Conservation (phyloP, 2,113 vertebrate species). For the Phrynosoma platyrhinos region DNA sequence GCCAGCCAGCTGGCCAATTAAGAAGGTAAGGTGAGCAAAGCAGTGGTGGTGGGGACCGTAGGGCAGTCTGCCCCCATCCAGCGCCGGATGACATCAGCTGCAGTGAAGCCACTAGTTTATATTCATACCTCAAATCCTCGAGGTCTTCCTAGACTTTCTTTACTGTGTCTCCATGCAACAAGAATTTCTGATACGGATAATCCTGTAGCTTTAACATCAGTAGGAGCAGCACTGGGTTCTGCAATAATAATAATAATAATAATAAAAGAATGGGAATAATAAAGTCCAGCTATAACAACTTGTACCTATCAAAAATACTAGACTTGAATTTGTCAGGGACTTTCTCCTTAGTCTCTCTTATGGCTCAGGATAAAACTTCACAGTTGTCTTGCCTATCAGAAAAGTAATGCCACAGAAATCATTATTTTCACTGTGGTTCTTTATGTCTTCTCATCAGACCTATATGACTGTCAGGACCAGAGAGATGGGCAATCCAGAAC, state of each 20-base stretch:
- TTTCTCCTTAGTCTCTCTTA: constrained; percentile 49
- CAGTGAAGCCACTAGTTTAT: constrained; percentile 24
- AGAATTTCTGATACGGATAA: constrained; percentile 92
- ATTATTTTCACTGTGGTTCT: constrained; percentile 53
- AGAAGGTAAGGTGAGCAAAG: too few species aligned
- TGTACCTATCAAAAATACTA: constrained; percentile 58
- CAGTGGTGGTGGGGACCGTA: too few species aligned
- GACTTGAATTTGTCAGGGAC: constrained; percentile 33
- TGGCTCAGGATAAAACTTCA: constrained; percentile 42
- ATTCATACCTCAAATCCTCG: constrained; percentile 92
- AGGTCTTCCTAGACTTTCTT: constrained; percentile 90
- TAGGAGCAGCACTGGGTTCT: constrained; percentile 92
- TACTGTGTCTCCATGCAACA: constrained; percentile 88
- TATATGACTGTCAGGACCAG: constrained; percentile 31
- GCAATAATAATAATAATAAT: constrained; percentile 62
- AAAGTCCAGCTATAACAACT: constrained; percentile 50
- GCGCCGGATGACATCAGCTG: neutral
- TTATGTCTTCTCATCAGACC: constrained; percentile 37
- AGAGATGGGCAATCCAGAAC: constrained; percentile 34
- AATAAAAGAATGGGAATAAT: constrained; percentile 67
- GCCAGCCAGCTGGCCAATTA: too few species aligned
- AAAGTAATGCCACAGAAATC: constrained; percentile 56
- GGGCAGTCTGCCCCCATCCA: too few species aligned
- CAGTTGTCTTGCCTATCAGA: constrained; percentile 54
- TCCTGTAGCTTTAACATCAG: constrained; percentile 87